A percentile compares a stretch with the other conserved stretches of the same genome.
Conservation (phyloP, 2,888 invertebrate genomes). For the Junonia oenone region DNA sequence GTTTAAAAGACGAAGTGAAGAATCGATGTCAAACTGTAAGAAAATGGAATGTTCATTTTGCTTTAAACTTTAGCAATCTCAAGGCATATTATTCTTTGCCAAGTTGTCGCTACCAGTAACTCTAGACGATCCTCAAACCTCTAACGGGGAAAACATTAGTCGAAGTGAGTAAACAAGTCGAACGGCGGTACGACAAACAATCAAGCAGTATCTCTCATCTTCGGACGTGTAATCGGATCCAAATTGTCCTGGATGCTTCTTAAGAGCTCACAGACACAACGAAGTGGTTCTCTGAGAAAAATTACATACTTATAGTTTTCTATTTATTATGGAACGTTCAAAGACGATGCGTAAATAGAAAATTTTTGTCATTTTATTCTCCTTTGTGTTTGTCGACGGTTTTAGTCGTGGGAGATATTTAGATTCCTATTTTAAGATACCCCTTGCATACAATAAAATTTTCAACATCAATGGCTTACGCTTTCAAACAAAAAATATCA, state of each 20-base stretch:
- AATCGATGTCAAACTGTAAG: slow-evolving; percentile 10
- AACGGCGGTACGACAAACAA: slow-evolving; percentile 56
- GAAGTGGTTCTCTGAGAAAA: slow-evolving; percentile 46
- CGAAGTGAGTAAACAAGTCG: slow-evolving; percentile 55
- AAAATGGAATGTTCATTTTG: slow-evolving; percentile 19
- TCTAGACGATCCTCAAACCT: slow-evolving; percentile 46
- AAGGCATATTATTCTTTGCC: slow-evolving; percentile 30
- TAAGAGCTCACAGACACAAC: slow-evolving; percentile 42
- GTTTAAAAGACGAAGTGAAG: slow-evolving; percentile 1
- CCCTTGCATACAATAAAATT: not conserved
- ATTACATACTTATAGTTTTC: slow-evolving; percentile 37
- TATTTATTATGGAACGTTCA: slow-evolving; percentile 3
- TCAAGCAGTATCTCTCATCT: slow-evolving; percentile 47
- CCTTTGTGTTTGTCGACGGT: not conserved
- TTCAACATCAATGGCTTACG: slow-evolving; percentile 58
- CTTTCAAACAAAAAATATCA: slow-evolving; percentile 58
- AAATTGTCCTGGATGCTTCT: slow-evolving; percentile 51
- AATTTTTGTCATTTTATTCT: not conserved
- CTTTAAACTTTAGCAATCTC: slow-evolving; percentile 22
- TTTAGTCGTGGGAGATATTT: slow-evolving; percentile 13
- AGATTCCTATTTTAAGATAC: not conserved
- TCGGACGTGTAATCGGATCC: slow-evolving; percentile 63
- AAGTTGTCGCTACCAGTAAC: slow-evolving; percentile 44
- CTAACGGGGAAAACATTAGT: slow-evolving; percentile 52
- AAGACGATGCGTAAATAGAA: not conserved